Evolutionary conservation across 2,113 vertebrate species (phyloP).

Genomic region (Pionites leucogaster): DNA sequence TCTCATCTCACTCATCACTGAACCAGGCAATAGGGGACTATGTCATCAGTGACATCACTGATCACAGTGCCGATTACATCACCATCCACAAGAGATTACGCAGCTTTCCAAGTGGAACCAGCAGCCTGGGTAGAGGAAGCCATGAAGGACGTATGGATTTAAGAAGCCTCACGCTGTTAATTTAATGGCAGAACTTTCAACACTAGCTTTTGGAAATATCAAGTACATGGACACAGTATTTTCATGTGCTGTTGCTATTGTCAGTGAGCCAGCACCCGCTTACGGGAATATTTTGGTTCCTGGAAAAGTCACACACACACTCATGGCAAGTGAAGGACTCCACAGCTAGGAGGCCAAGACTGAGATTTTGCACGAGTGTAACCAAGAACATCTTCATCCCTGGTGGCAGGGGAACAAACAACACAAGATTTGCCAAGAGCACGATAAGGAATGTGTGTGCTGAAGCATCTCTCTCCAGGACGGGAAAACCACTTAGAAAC

Average conservation of each 20-base stretch:
- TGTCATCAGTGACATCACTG: not conserved
- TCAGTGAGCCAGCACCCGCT: not conserved
- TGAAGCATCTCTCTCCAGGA: not conserved
- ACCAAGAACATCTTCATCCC: not conserved
- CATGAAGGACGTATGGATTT: not conserved
- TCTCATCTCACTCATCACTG: not conserved
- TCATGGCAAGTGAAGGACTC: fast-evolving
- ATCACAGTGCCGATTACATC: conserved; percentile 32
- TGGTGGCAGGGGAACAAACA: not conserved
- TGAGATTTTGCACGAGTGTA: fast-evolving
- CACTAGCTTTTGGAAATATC: not conserved
- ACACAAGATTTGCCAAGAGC: not conserved
- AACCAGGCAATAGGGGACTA: not conserved
- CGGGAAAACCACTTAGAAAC: not conserved
- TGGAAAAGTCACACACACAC: not conserved
- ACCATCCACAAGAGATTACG: not conserved
- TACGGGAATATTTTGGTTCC: not conserved
- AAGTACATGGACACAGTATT: not conserved
- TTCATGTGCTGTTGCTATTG: not conserved
- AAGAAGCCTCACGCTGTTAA: not conserved
- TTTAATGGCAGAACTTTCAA: not conserved
- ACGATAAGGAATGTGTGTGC: fast-evolving
- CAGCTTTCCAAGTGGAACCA: conserved; percentile 19
- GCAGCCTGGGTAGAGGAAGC: not conserved
- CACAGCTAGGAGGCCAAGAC: not conserved